Percentiles rank a stretch among this genome's conserved stretches.
Evolutionary conservation across 2,888 invertebrate species (phyloP).

Genomic region (Metallyticus violacea): DNA sequence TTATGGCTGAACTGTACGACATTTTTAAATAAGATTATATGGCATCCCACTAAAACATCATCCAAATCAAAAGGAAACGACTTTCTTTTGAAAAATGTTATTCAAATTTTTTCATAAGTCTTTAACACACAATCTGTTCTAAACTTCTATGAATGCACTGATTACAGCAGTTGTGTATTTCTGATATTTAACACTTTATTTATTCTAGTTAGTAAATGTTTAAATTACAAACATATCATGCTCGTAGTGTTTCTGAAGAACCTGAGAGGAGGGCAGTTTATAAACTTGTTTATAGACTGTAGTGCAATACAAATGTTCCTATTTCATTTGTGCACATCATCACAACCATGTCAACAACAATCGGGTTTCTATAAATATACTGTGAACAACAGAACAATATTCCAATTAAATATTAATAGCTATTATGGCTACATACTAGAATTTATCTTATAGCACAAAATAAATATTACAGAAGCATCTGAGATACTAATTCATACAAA

Average conservation of each 20-base stretch:
- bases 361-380: neutral
- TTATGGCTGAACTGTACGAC: too few species aligned
- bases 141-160: neutral
- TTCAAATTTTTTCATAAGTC: too few species aligned
- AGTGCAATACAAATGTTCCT: neutral
- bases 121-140: too few species aligned
- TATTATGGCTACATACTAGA: neutral
- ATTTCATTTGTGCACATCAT: neutral
- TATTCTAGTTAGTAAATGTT: too few species aligned
- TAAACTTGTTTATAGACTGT: too few species aligned
- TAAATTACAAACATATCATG: neutral
- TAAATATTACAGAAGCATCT: neutral
- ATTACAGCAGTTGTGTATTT: too few species aligned
- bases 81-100: too few species aligned
- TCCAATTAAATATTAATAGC: neutral
- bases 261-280: neutral
- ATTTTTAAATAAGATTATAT: too few species aligned
- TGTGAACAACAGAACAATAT: neutral
- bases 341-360: neutral
- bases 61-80: too few species aligned
- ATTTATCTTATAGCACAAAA: neutral
- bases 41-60: too few species aligned
- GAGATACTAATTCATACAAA: neutral
- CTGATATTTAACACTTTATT: neutral
- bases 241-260: neutral